Conservation (phyloP, 1,140 invertebrate genomes). For the Sycophila sp. region DNA sequence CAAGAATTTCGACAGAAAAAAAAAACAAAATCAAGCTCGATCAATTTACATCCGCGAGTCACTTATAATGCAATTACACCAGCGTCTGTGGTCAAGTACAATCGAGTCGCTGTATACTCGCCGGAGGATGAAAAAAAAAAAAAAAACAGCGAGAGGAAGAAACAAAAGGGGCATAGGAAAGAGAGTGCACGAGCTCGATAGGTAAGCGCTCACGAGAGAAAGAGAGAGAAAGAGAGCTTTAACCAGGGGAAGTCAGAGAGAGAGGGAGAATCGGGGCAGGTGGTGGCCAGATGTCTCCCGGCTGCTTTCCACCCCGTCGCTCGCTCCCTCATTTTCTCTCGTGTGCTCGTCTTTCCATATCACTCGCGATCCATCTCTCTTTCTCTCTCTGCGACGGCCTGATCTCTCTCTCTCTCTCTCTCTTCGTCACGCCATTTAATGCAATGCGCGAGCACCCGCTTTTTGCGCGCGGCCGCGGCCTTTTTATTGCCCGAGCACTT, state of each 20-base stretch:
- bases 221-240: constrained; percentile 21
- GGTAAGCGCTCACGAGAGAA: background rate
- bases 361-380: constrained; percentile 34
- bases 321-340: constrained; percentile 30
- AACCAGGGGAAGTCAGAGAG: constrained; percentile 26
- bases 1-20: background rate
- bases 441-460: background rate
- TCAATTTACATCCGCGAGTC: background rate
- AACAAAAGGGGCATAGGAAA: background rate
- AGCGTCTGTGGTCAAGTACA: constrained; percentile 29
- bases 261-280: constrained; percentile 61
- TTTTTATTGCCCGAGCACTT: too few relatives aligned
- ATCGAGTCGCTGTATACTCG: constrained; percentile 6
- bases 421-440: constrained; percentile 9
- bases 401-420: too few relatives aligned
- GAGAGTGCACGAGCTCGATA: too few relatives aligned
- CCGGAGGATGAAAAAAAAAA: background rate
- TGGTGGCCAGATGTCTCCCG: constrained; percentile 65
- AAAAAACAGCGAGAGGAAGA: background rate
- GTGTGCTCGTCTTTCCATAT: constrained; percentile 7
- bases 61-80: constrained; percentile 32
- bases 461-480: too few relatives aligned
- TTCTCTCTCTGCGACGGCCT: too few relatives aligned
- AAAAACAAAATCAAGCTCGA: too few relatives aligned
- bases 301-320: constrained; percentile 54